Evolutionary conservation across 1,140 invertebrate species (phyloP), one percentile per base, ranked within the genome.

Genomic region (Lordiphosa collinella): DNA sequence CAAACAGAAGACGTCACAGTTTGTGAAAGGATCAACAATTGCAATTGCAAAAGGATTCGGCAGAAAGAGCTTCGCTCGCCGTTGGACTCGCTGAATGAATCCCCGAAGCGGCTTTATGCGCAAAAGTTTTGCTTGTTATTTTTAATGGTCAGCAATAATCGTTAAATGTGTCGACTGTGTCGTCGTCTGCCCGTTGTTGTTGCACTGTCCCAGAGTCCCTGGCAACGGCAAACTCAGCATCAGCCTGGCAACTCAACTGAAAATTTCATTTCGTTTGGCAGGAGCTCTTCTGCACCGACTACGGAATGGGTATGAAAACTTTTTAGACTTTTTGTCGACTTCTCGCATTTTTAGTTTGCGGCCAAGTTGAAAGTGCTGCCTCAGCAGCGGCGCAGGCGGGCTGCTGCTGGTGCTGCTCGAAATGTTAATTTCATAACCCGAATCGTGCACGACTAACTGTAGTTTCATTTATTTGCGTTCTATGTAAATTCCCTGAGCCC

Each of bases 281-380:
- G 61, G 35, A 56, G 38, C 55, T 67, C 67, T 16, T 13, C 40
- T 35, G 43, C 66, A 46, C 13, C 29, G n/a, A 14, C 48, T 36
- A 7, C n/a, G 49, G 52, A 50, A 54, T 61, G 67, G 52, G 54
- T 38, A 70, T 40, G 57, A 85, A 85, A 84, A 84, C 53, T 84
- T 84, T 85, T 84, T 84, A 84, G 78, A 84, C 78, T 84, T 84
- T 84, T 84, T 78, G 79, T 84, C 78, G 78, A 84, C 79, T 84
- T 84, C 78, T 84, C 78, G 79, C 73, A 84, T 84, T 84, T 84
- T 72, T 51, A 73, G 78, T 69, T 29, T 84, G 78, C 63, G 68
- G 67, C 73, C 72, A 69, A 84, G 59, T 69, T 65, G 67, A 82
- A 82, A 85, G 65, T 85, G 78, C 78, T 84, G 68, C 63, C 68